A percentile compares a stretch with the other conserved stretches of the same genome.
Evolutionary conservation across 2,797 vertebrate species (phyloP).

Genomic region (Scolopax bukidnonensis): DNA sequence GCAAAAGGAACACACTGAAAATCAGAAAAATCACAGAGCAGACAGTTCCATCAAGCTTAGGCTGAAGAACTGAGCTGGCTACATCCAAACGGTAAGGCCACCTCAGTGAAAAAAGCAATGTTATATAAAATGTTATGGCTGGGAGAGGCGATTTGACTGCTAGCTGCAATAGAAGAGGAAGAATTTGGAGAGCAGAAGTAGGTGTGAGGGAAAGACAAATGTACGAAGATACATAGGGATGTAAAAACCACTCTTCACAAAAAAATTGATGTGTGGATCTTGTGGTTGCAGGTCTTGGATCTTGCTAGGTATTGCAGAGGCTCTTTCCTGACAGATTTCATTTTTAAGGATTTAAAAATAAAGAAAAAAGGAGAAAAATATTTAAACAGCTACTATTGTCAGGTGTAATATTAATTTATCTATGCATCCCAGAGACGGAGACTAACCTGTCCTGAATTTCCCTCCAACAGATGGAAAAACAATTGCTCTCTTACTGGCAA

Average conservation of each 20-base stretch:
- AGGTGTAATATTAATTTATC: background rate
- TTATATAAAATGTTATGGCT: background rate
- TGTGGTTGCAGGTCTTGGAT: background rate
- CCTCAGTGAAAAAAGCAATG: background rate
- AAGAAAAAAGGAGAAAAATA: background rate
- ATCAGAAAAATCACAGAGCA: background rate
- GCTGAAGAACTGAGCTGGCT: background rate
- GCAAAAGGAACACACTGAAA: background rate
- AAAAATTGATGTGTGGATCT: background rate
- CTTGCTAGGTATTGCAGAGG: background rate
- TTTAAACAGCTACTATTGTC: background rate
- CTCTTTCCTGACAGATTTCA: background rate
- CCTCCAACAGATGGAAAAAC: background rate
- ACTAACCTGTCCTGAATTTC: background rate
- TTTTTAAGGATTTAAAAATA: background rate
- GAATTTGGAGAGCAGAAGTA: background rate
- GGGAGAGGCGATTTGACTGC: background rate
- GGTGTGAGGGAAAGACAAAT: background rate
- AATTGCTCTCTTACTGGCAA: background rate
- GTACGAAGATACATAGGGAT: fast-evolving
- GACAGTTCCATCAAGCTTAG: background rate
- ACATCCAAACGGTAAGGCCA: background rate
- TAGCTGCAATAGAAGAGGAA: background rate
- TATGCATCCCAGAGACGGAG: background rate
- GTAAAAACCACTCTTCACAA: background rate